Percentiles rank a stretch among this genome's conserved stretches.
Evolutionary conservation across 2,113 vertebrate species (phyloP).

Genomic region (Crotalus horridus): DNA sequence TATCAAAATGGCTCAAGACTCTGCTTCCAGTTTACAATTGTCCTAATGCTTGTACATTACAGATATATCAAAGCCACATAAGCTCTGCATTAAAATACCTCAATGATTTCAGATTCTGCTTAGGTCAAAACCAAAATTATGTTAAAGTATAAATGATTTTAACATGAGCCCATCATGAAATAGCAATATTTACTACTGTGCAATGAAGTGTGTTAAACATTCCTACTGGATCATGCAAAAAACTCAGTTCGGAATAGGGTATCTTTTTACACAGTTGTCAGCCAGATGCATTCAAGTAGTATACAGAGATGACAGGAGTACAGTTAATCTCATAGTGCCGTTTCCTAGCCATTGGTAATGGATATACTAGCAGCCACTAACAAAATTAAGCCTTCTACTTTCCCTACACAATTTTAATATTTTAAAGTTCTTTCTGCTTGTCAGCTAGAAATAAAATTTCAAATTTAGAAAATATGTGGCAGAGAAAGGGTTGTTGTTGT

Average conservation of each 20-base stretch:
- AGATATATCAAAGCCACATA: not conserved
- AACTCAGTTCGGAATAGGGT: not conserved
- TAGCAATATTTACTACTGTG: not conserved
- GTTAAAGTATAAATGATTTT: not conserved
- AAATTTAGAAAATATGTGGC: not conserved
- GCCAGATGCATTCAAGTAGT: not conserved
- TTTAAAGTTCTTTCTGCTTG: not conserved
- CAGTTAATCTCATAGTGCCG: not conserved
- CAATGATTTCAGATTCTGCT: not conserved
- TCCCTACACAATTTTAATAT: not conserved
- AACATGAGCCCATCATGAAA: not conserved
- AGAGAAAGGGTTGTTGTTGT: not conserved
- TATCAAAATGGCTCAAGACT: not conserved
- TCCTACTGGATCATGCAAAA: not conserved
- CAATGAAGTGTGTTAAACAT: not conserved
- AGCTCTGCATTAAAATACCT: not conserved
- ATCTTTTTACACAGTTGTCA: not conserved
- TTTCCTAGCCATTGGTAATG: not conserved
- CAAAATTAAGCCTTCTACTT: not conserved
- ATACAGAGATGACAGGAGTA: not conserved
- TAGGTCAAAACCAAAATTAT: not conserved
- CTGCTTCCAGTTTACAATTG: too few species aligned
- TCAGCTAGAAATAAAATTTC: not conserved
- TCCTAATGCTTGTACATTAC: not conserved
- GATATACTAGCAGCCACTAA: not conserved